A percentile compares a stretch with the other conserved stretches of the same genome.
phyloP scores from a whole-genome alignment of 2,797 vertebrate species.

The Gambelia wislizenii region DNA sequence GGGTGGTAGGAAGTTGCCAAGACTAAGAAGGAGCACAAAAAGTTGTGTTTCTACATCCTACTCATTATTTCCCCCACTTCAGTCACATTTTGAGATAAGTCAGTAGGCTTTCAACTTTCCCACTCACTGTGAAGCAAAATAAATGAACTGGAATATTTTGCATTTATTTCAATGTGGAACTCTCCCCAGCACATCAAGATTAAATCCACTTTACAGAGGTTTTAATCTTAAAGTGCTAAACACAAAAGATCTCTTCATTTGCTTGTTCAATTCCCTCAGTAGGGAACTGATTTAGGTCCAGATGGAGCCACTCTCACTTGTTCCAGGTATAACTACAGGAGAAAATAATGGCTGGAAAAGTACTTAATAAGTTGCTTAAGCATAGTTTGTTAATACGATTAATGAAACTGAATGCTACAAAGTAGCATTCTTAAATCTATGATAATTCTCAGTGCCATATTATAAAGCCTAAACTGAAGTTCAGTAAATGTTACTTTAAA shows the following conservation, averaged over 20 bases:
- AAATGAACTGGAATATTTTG: background rate
- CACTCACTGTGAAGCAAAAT: background rate
- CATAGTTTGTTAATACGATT: background rate
- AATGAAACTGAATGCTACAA: background rate
- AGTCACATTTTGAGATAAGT: background rate
- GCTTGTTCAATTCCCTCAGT: background rate
- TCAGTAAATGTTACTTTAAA: background rate
- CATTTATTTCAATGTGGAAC: background rate
- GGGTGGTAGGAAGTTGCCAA: background rate
- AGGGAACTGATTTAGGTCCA: background rate
- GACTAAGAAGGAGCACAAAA: background rate
- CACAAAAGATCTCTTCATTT: background rate
- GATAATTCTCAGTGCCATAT: background rate
- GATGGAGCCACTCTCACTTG: background rate
- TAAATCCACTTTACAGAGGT: background rate
- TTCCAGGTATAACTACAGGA: background rate
- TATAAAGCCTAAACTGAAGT: fast-evolving
- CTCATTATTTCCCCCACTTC: background rate
- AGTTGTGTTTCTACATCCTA: background rate
- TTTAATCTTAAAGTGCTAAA: background rate
- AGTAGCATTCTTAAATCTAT: background rate
- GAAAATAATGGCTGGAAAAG: background rate
- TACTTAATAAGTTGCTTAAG: background rate
- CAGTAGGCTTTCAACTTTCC: background rate
- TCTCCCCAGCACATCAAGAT: background rate